A percentile compares a stretch with the other conserved stretches of the same genome.
These are phyloP conservation scores for Sclerodermus sp. DNA, from an alignment of 2,888 invertebrate genomes.

Conservation along the genomic window DNA sequence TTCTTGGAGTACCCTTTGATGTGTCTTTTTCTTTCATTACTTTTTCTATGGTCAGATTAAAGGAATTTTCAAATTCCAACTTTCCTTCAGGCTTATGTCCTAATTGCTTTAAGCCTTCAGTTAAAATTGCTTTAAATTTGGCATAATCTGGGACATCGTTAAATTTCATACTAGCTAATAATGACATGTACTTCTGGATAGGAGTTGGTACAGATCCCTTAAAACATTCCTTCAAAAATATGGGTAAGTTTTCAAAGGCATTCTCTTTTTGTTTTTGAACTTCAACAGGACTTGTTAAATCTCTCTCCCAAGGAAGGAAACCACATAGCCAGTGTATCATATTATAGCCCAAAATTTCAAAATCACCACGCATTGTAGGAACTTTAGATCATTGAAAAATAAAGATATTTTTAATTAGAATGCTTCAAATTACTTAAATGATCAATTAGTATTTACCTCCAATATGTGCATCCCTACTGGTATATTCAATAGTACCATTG, in stretches of 20 bases:
- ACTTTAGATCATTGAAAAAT: conserved; percentile 55
- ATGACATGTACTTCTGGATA: conserved; percentile 63
- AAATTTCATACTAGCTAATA: conserved; percentile 69
- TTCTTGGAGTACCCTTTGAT: conserved; percentile 10
- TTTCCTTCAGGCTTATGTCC: conserved; percentile 64
- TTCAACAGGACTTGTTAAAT: conserved; percentile 63
- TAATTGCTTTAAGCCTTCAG: conserved; percentile 66
- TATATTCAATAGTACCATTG: conserved; percentile 96
- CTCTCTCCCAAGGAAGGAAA: conserved; percentile 81
- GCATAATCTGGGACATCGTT: conserved; percentile 75
- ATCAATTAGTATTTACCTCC: conserved; percentile 60
- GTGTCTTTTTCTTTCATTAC: background rate
- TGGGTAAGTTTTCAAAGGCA: conserved; percentile 64
- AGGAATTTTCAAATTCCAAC: conserved; percentile 61
- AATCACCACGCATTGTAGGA: conserved; percentile 85
- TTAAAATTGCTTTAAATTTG: conserved; percentile 69
- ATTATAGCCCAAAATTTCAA: conserved; percentile 93
- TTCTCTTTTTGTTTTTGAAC: conserved; percentile 73
- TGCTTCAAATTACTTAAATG: conserved; percentile 1
- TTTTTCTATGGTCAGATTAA: background rate
- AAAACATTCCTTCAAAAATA: conserved; percentile 58
- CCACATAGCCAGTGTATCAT: conserved; percentile 88
- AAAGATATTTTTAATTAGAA: background rate
- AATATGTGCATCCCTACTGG: conserved; percentile 92
- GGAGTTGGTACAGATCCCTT: conserved; percentile 49